Evolutionary conservation across 2,888 invertebrate species (phyloP), one percentile per base, ranked within the genome.

Genomic region (Cheilosia vernalis): DNA sequence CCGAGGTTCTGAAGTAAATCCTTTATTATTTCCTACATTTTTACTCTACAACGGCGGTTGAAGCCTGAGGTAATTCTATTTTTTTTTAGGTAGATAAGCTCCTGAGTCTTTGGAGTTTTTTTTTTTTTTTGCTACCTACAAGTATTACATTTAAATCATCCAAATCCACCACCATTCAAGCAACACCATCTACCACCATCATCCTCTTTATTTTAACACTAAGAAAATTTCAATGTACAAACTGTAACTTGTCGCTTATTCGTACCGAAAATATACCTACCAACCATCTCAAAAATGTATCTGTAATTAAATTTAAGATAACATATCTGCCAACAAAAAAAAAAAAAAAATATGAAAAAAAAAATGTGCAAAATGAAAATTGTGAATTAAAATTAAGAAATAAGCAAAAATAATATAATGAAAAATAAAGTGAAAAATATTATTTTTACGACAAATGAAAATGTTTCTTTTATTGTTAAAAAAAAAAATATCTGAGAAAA

Each of bases 291-390:
- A 17, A 69, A 70, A 49, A 70, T 33, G 30, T 64, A 73, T 69
- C 67, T 79, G 67, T 81, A 84, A 83, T 69, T 84, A 74, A 84
- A 84, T 79, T 79, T 84, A 84, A 84, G 83, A 74, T 74, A 81
- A 56, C 53, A 58, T 21, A 24, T 6, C 37, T 37, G 1, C 37
- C 37, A 6, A 17, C 7, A 17, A 63, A 42, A 61, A 53, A 37
- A 15, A 37, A 64, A 55, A 64, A 1, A 51, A 53, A 37, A 40
- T 21, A 44, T 63, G 64, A 67, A 56, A 37, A 40, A 21, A 53
- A 67, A 69, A 67, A 56, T 78, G 81, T 81, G 81, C 44, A 82
- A 76, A 67, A 33, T 40, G 30, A 42, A 60, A 61, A 53, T 53
- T 82, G 81, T 82, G 81, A 81, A 82, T 47, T 76, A 53, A 81